Conservation (phyloP, 2,888 invertebrate species). For the Cerastis rubricosa region DNA sequence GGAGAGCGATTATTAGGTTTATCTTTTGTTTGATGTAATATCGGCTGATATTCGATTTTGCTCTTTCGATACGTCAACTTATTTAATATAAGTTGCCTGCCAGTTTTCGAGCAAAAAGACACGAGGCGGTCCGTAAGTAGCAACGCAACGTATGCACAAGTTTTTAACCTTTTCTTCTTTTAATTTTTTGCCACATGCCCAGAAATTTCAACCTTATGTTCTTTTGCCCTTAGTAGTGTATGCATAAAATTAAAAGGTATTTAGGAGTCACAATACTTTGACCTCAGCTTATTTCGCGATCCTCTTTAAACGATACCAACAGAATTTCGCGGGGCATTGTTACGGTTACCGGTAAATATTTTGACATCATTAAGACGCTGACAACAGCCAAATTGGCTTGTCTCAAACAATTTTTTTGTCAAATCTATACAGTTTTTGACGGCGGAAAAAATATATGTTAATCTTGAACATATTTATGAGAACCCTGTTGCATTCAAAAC, state of each 20-base stretch:
- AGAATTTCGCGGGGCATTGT: slow-evolving; percentile 36
- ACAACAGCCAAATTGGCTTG: too few relatives aligned
- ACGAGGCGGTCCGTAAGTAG: not conserved
- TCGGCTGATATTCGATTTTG: slow-evolving; percentile 44
- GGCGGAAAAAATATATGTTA: too few relatives aligned
- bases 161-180: not conserved
- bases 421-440: too few relatives aligned
- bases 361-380: slow-evolving; percentile 59
- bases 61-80: slow-evolving; percentile 46
- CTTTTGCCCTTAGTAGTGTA: not conserved
- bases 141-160: not conserved
- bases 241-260: not conserved
- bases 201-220: not conserved
- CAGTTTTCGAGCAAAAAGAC: slow-evolving; percentile 16
- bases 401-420: too few relatives aligned
- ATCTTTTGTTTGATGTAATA: slow-evolving; percentile 56
- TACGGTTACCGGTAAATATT: slow-evolving; percentile 50
- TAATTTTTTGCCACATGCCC: not conserved
- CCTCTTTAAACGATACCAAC: slow-evolving; percentile 14
- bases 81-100: slow-evolving; percentile 41
- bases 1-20: slow-evolving; percentile 53
- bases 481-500: too few relatives aligned
- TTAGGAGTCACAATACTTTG: not conserved
- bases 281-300: slow-evolving; percentile 18
- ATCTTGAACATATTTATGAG: too few relatives aligned